Evolutionary conservation across 2,113 vertebrate species (phyloP).

Genomic region (Aegotheles bennettii): DNA sequence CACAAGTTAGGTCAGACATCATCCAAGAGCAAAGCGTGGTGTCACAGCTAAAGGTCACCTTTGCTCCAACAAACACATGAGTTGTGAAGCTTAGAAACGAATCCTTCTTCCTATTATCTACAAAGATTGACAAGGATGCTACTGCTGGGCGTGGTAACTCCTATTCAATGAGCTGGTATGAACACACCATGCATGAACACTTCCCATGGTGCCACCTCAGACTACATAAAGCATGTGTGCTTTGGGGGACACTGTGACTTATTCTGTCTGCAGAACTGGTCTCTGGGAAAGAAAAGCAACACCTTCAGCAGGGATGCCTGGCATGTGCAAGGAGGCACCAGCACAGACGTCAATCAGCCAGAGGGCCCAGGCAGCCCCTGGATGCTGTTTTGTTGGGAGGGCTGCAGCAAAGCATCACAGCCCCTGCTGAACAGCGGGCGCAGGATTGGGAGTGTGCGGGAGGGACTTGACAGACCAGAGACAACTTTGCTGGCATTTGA

Average conservation of each 20-base stretch:
- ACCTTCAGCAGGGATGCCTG: background rate
- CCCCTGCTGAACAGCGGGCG: background rate
- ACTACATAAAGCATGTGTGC: background rate
- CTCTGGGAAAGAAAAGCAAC: background rate
- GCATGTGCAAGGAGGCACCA: background rate
- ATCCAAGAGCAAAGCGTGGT: background rate
- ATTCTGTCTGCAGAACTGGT: background rate
- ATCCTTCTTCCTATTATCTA: background rate
- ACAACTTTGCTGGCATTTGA: background rate
- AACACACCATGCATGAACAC: accelerated
- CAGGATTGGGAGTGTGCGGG: accelerated
- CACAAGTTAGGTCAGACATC: background rate
- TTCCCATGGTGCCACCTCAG: background rate
- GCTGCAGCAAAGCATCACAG: background rate
- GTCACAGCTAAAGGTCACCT: background rate
- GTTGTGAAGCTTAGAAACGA: background rate
- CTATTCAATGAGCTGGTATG: background rate
- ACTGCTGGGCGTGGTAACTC: background rate
- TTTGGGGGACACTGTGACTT: background rate
- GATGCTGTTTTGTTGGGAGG: background rate
- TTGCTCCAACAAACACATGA: background rate
- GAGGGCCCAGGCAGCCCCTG: background rate
- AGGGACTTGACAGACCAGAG: background rate
- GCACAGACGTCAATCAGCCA: background rate
- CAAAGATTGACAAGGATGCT: background rate